Conservation (phyloP, 2,113 vertebrate genomes). For the Piprites chloris region DNA sequence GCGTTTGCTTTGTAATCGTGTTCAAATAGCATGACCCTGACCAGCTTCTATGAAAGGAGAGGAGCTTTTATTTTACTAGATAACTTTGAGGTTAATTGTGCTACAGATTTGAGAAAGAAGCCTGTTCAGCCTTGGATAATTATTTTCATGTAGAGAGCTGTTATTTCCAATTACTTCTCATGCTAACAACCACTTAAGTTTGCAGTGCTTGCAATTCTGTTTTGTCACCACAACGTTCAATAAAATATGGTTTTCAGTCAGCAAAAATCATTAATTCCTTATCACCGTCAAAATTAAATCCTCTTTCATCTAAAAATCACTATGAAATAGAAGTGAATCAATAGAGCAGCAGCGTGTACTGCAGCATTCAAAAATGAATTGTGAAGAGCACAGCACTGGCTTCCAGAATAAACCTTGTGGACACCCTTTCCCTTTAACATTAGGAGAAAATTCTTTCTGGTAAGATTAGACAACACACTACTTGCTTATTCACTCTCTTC, state of each 20-base stretch:
- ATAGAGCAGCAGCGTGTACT: neutral
- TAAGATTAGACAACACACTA: neutral
- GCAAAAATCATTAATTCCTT: constrained; percentile 26
- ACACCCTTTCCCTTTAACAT: neutral
- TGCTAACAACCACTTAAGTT: constrained; percentile 31
- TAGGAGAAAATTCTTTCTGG: neutral
- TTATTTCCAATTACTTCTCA: constrained; percentile 41
- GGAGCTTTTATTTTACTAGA: constrained; percentile 9
- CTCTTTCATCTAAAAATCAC: constrained; percentile 6
- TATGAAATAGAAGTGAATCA: neutral
- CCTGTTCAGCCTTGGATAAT: neutral
- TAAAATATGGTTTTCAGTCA: neutral
- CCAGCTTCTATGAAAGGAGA: neutral
- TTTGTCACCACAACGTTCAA: neutral
- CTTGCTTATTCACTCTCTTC: neutral
- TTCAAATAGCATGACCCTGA: neutral
- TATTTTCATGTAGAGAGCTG: constrained; percentile 44
- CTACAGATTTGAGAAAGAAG: constrained; percentile 16
- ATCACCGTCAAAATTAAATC: constrained; percentile 12
- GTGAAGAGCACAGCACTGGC: neutral
- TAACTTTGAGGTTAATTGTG: constrained; percentile 44
- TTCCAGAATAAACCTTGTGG: neutral
- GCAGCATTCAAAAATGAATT: neutral
- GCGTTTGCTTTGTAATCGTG: neutral
- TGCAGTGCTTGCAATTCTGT: neutral